phyloP scores from a whole-genome alignment of 2,113 vertebrate genomes.

The Cottus gobio region DNA sequence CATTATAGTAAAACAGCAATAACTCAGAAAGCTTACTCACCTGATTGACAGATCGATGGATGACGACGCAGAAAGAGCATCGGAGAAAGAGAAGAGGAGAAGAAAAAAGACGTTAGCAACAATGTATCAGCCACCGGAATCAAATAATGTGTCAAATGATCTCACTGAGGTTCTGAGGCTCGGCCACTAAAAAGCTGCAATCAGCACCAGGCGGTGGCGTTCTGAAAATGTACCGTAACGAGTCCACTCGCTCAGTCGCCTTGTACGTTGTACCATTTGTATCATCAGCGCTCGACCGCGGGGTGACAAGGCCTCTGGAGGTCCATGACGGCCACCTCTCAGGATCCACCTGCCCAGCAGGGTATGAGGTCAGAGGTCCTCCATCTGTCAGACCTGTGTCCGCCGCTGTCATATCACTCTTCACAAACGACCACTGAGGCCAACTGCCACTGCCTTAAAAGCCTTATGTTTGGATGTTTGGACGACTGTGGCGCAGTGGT shows the following conservation, averaged over 20 bases:
- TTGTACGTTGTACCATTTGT: conserved; percentile 31
- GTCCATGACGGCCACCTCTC: conserved; percentile 32
- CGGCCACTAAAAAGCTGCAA: background rate
- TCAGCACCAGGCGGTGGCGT: background rate
- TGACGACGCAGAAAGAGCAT: background rate
- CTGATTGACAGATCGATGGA: conserved; percentile 31
- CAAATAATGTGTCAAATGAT: conserved; percentile 16
- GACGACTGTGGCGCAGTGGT: too few relatives aligned
- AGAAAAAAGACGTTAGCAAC: background rate
- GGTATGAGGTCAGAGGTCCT: conserved; percentile 40
- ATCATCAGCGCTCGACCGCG: conserved; percentile 41
- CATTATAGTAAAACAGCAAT: background rate
- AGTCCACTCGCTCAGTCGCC: too few relatives aligned
- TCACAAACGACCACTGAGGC: conserved; percentile 52
- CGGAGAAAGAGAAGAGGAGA: conserved; percentile 22
- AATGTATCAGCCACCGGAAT: background rate
- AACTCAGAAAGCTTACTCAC: conserved; percentile 33
- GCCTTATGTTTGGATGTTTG: conserved; percentile 55
- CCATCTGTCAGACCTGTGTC: conserved; percentile 66
- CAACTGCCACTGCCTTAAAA: conserved; percentile 47
- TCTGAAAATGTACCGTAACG: conserved; percentile 16
- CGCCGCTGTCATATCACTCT: conserved; percentile 51
- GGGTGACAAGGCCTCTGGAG: conserved; percentile 55
- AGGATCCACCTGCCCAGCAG: conserved; percentile 68
- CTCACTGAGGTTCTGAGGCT: background rate